phyloP scores from a whole-genome alignment of 2,113 vertebrate species.

The Cottus gobio region DNA sequence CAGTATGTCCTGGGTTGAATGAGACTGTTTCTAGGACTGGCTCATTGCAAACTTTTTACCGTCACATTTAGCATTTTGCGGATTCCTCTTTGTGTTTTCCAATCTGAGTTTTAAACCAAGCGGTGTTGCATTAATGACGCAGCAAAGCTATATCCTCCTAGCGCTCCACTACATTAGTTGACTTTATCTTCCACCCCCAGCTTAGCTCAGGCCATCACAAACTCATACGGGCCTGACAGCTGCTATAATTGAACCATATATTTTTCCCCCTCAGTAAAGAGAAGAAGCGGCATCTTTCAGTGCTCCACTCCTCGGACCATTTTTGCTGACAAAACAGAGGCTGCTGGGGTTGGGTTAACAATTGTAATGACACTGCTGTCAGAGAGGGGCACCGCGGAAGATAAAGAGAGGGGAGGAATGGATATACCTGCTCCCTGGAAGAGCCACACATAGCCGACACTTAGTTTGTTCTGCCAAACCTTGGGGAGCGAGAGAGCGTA shows the following conservation, averaged over 20 bases:
- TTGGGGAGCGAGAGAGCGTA: background rate
- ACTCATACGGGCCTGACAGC: conserved; percentile 57
- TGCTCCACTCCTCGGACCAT: conserved; percentile 33
- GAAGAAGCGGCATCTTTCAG: conserved; percentile 55
- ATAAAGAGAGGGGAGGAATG: conserved; percentile 36
- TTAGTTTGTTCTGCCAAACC: conserved; percentile 7
- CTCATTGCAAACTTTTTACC: background rate
- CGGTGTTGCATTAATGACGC: background rate
- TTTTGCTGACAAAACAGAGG: conserved; percentile 67
- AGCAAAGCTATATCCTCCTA: background rate
- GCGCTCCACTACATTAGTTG: conserved; percentile 35
- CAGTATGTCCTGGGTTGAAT: conserved; percentile 10
- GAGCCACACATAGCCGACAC: background rate
- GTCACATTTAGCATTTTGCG: background rate
- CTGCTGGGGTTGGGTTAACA: conserved; percentile 57
- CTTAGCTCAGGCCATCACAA: conserved; percentile 55
- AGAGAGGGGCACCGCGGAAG: conserved; percentile 16
- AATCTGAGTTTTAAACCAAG: conserved; percentile 16
- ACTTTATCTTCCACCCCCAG: conserved; percentile 40
- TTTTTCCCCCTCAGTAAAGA: conserved; percentile 47
- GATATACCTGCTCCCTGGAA: conserved; percentile 13
- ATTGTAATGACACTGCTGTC: conserved; percentile 48
- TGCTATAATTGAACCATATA: conserved; percentile 74
- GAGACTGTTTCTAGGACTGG: background rate
- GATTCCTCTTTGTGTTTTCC: background rate